phyloP scores from a whole-genome alignment of 2,113 vertebrate species.

The Murina feae region DNA sequence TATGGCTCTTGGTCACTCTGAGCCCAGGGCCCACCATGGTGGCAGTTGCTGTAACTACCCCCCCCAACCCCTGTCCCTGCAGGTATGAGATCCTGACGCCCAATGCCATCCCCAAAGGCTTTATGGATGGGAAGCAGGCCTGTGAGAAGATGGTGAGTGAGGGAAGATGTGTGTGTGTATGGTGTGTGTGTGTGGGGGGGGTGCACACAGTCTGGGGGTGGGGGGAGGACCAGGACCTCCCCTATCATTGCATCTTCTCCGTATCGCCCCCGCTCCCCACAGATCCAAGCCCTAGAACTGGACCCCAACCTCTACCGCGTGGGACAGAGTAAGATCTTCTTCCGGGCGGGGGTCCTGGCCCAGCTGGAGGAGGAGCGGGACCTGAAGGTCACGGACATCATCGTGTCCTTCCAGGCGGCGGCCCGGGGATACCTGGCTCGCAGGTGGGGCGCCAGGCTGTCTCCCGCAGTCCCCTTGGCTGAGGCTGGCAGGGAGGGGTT shows the following conservation, averaged over 20 bases:
- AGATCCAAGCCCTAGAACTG: slow-evolving; percentile 91
- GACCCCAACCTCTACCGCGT: slow-evolving; percentile 91
- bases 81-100: slow-evolving; percentile 95
- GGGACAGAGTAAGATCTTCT: slow-evolving; percentile 95
- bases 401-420: slow-evolving; percentile 92
- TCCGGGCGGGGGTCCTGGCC: slow-evolving; percentile 91
- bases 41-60: neutral
- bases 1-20: neutral
- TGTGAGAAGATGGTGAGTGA: slow-evolving; percentile 90
- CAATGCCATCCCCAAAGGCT: slow-evolving; percentile 93
- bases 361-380: slow-evolving; percentile 93
- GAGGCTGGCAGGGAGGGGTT: neutral
- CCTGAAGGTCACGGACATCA: slow-evolving; percentile 93
- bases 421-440: slow-evolving; percentile 90
- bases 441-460: slow-evolving; percentile 76
- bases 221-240: neutral
- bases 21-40: neutral
- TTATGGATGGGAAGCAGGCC: slow-evolving; percentile 95
- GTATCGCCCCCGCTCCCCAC: neutral
- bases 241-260: accelerated
- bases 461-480: neutral
- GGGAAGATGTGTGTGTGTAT: neutral
- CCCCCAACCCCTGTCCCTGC: neutral
- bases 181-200: neutral
- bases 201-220: too few relatives aligned